Base-by-base conservation (phyloP, 30 jellyfish, hydroid and myxozoan genomes). In the Hydra vulgaris region DNA sequence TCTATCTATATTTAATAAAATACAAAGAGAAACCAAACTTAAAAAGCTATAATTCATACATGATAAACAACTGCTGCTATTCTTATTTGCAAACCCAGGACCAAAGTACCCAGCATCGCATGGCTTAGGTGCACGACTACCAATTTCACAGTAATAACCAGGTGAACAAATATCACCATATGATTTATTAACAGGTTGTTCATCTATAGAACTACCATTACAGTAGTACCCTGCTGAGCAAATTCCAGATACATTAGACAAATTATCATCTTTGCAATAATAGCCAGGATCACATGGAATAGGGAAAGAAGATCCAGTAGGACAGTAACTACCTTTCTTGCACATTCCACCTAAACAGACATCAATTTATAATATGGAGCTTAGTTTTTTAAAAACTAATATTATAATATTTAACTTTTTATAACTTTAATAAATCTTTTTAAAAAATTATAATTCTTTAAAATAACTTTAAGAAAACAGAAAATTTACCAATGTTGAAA, bases 161-260 rank as follows among this genome's bases (percentile, higher is more conserved):
- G 96, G 96, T 70, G 96, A 96, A 78, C 98, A 92, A 21, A 92
- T 92, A 72, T 92, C 96, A 12, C 98, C 98, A 70, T 92, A 92
- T 56, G 94, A 78, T 69, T 92, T 76, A 88, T 92, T 92, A 18
- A 92, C 94, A 25, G 98, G 98, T 21, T 85, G 40, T 76, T 84
- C 88, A 3, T 87, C 96, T 20, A 85, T 92, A 22, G 98, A 70
- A 74, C 98, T 83, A n/a, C 96, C 95, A 66, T 84, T 87, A 77
- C 98, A 92, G 61, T 71, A 92, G 79, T 83, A 84, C 0, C 98
- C 98, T 25, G 94, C 88, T 1, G 87, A 92, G 70, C 98, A 92
- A 8, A 25, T 78, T 18, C 98, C 98, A 16, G 96, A 80, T 17
- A 85, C 86, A 26, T 77, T 24, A 73, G 79, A 56, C 53, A 87